Evolutionary conservation across 2,888 invertebrate genomes (phyloP).

Genomic region (Flexamia atlantica): DNA sequence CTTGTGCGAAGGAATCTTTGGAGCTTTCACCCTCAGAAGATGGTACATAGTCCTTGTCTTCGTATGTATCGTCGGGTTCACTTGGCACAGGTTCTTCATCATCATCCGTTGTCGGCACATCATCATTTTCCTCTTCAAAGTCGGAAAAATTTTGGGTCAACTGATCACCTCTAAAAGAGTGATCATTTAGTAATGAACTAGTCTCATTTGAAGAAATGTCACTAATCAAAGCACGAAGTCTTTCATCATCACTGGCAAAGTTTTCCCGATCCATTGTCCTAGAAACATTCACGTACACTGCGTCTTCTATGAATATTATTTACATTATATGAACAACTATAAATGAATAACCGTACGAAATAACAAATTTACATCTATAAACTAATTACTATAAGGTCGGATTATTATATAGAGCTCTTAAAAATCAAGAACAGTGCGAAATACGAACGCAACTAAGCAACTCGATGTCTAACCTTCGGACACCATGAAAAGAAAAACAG

Average conservation of each 20-base stretch:
- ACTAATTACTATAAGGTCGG: no score
- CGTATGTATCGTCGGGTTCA: background rate
- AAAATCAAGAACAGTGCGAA: no score
- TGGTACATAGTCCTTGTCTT: background rate
- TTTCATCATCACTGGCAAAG: background rate
- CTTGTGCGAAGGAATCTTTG: background rate
- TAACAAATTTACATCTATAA: no score
- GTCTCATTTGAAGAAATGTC: background rate
- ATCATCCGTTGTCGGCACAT: background rate
- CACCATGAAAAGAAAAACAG: no score
- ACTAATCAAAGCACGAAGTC: background rate
- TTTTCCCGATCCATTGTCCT: background rate
- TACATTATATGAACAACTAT: no score
- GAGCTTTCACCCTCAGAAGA: background rate
- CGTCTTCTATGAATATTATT: no score
- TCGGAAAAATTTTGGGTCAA: background rate
- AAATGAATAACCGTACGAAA: no score
- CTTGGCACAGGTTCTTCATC: background rate
- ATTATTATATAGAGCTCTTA: no score
- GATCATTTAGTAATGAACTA: background rate
- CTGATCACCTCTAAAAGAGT: background rate
- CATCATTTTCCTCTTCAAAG: background rate
- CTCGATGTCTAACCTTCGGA: no score
- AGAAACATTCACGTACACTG: background rate
- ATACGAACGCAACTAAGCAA: no score